Conservation (phyloP, 30 jellyfish, hydroid and myxozoan genomes). For the Catostylus mosaicus region DNA sequence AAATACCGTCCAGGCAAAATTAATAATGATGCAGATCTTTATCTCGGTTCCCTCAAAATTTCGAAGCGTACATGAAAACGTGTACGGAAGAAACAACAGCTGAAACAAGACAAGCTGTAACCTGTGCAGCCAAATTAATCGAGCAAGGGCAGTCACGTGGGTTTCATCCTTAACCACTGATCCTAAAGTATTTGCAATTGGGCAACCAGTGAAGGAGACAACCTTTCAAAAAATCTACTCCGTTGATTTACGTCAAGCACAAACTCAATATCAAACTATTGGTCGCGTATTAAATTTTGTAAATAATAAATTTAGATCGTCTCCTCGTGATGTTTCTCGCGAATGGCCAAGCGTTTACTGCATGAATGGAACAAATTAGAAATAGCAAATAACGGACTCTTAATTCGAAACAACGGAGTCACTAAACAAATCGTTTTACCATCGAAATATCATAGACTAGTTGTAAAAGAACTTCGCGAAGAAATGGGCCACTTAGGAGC, state of each 20-base stretch:
- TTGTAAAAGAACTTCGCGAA: conserved; percentile 22
- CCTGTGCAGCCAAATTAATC: not conserved
- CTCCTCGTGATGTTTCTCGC: not conserved
- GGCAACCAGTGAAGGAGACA: not conserved
- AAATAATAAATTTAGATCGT: not conserved
- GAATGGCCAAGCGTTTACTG: conserved; percentile 7
- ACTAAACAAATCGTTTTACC: conserved; percentile 44
- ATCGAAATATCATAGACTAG: conserved; percentile 19
- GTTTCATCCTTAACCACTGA: not conserved
- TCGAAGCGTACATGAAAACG: conserved; percentile 20
- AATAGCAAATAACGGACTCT: not conserved
- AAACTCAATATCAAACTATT: not conserved
- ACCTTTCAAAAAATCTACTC: not conserved
- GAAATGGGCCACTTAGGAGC: conserved; percentile 64
- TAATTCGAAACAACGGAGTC: not conserved
- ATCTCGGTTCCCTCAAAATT: conserved; percentile 17
- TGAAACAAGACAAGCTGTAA: conserved; percentile 22
- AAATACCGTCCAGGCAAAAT: conserved; percentile 38
- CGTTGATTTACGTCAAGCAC: not conserved
- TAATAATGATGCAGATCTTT: conserved; percentile 35
- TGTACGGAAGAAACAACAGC: conserved; percentile 24
- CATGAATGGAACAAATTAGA: conserved; percentile 1
- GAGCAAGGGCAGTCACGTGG: conserved; percentile 9
- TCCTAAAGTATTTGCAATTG: not conserved
- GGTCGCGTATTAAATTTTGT: not conserved